Evolutionary conservation across 1,140 invertebrate genomes (phyloP).

Genomic region (Polypedilum pembai): DNA sequence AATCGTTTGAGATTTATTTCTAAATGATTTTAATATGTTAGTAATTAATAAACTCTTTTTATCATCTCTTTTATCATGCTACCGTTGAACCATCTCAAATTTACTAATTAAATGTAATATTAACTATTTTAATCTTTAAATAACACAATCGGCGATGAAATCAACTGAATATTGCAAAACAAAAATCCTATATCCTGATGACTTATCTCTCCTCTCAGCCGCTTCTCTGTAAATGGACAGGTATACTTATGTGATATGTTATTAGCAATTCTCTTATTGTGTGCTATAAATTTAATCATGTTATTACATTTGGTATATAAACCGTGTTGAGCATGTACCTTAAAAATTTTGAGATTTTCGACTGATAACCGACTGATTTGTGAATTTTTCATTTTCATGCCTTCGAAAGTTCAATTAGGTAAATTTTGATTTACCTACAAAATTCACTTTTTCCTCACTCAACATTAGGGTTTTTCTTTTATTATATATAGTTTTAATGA

Average conservation of each 20-base stretch:
- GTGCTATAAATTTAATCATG: constrained; percentile 56
- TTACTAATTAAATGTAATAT: too few species aligned
- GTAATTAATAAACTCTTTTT: too few species aligned
- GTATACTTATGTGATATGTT: constrained; percentile 62
- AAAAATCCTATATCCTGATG: too few species aligned
- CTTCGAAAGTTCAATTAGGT: background rate
- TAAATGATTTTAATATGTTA: too few species aligned
- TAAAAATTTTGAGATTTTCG: background rate
- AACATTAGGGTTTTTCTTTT: too few species aligned
- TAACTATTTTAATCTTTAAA: too few species aligned
- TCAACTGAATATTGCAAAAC: too few species aligned
- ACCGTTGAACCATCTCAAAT: too few species aligned
- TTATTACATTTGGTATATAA: constrained; percentile 50
- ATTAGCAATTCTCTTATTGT: constrained; percentile 55
- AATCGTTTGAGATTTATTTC: too few species aligned
- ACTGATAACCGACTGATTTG: background rate
- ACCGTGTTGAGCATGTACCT: constrained; percentile 29
- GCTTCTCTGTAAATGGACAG: constrained; percentile 59
- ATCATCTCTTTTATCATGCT: too few species aligned
- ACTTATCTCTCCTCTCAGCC: background rate
- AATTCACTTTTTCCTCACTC: background rate
- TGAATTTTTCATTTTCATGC: background rate
- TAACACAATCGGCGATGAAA: too few species aligned
- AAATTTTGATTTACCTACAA: background rate
- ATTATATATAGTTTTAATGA: too few species aligned